phyloP scores from a whole-genome alignment of 2,797 vertebrate species.

The Sphenopsis melanotis region DNA sequence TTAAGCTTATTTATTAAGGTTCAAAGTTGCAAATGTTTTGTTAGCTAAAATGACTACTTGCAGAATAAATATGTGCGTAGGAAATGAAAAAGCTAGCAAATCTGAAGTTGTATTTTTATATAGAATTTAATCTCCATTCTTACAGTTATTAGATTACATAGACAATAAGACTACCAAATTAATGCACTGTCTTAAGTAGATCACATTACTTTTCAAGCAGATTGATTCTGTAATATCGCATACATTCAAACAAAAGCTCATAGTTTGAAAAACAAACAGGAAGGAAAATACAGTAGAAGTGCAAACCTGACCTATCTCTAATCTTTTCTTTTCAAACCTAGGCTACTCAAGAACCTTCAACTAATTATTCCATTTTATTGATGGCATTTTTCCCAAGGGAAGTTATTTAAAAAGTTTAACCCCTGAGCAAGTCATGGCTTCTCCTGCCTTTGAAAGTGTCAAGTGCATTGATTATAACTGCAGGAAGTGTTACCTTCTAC shows the following conservation, averaged over 20 bases:
- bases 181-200: neutral
- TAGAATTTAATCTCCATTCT: neutral
- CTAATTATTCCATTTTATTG: conserved; percentile 93
- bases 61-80: neutral
- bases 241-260: conserved; percentile 26
- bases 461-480: conserved; percentile 90
- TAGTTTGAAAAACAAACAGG: conserved; percentile 37
- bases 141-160: neutral
- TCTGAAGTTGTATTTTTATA: neutral
- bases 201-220: neutral
- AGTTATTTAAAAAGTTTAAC: conserved; percentile 94
- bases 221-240: neutral
- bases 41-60: neutral
- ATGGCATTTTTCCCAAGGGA: conserved; percentile 86
- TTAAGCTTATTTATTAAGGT: neutral
- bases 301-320: conserved; percentile 38
- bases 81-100: neutral
- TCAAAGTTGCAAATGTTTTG: neutral
- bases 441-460: conserved; percentile 87
- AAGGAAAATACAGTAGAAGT: conserved; percentile 14
- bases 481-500: conserved; percentile 84
- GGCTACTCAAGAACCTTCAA: conserved; percentile 73
- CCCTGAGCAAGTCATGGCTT: conserved; percentile 85
- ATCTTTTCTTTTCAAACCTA: conserved; percentile 55
- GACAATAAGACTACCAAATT: neutral